These are phyloP conservation scores for Germaria angustata DNA, from an alignment of 2,888 invertebrate genomes.

Conservation along the genomic window DNA sequence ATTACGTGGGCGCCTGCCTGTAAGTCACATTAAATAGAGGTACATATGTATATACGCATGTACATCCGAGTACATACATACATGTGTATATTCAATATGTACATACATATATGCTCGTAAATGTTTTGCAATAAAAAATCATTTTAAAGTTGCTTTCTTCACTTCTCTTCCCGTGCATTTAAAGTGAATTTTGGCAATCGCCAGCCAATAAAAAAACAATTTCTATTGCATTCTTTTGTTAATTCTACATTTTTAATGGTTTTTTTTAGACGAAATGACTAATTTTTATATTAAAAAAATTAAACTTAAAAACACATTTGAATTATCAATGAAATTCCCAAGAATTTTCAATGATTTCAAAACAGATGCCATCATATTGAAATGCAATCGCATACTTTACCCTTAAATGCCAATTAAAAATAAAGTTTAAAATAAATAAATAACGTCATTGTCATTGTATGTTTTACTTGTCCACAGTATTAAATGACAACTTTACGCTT, in stretches of 20 bases:
- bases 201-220: constrained; percentile 22
- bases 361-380: constrained; percentile 53
- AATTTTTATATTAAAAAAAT: constrained; percentile 2
- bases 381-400: constrained; percentile 60
- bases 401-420: constrained; percentile 65
- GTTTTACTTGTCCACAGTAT: constrained; percentile 22
- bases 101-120: neutral
- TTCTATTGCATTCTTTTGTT: neutral
- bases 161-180: neutral
- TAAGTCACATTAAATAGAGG: constrained; percentile 12
- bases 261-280: constrained; percentile 21
- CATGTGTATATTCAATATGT: neutral
- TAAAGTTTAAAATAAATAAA: constrained; percentile 44
- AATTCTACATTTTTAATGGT: neutral
- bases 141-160: neutral
- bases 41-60: neutral
- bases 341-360: constrained; percentile 61
- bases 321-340: constrained; percentile 47
- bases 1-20: constrained; percentile 64
- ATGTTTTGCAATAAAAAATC: constrained; percentile 25
- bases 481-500: constrained; percentile 44
- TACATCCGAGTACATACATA: neutral
- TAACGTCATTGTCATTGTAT: constrained; percentile 47
- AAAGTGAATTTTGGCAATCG: neutral
- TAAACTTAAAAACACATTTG: constrained; percentile 10